Base-by-base conservation (phyloP, 1,140 invertebrate genomes). In the Cotesia chilonis region DNA sequence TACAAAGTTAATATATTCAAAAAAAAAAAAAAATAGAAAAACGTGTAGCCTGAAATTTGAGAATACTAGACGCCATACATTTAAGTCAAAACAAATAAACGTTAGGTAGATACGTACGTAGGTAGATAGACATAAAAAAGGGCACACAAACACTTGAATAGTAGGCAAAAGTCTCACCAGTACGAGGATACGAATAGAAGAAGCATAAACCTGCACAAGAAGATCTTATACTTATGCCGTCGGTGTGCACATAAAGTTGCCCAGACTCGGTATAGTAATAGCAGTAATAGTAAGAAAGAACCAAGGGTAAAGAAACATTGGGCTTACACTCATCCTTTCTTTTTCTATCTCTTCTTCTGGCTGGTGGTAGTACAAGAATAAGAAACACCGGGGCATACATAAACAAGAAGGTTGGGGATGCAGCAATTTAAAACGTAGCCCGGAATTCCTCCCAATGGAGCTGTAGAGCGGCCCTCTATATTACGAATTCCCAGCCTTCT, bases 371-470 rank as follows among this genome's bases (percentile, higher is more conserved):
- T 81, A 85, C 86, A 87, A 87, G 86, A 87, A 87, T 87, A 87
- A 87, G 86, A 87, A 87, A 87, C 84, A 83, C 83, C 81, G 73
- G 81, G 81, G 81, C 86, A 87, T 87, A 85, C 85, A 87, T 87
- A 87, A 87, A 87, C 86, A 87, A 87, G 83, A 79, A 86, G 85
- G 83, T 83, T 83, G 84, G 84, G 86, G 84, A 86, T 87, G 86
- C 84, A 85, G 86, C 86, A 87, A 87, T 87, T 87, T 87, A 87
- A 87, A 87, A 87, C 86, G 85, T 87, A 87, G 81, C 85, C 86
- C 83, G 85, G 86, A 87, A 87, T 87, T 86, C 84, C 84, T 87
- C 86, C 86, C 86, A 85, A 61, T 78, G 84, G 86, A 78, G 85
- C 83, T 83, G 84, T 87, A 86, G 81, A 84, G 79, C 83, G 80